Base-by-base conservation (phyloP, 2,797 vertebrate genomes). In the Oreochromis mossambicus region DNA sequence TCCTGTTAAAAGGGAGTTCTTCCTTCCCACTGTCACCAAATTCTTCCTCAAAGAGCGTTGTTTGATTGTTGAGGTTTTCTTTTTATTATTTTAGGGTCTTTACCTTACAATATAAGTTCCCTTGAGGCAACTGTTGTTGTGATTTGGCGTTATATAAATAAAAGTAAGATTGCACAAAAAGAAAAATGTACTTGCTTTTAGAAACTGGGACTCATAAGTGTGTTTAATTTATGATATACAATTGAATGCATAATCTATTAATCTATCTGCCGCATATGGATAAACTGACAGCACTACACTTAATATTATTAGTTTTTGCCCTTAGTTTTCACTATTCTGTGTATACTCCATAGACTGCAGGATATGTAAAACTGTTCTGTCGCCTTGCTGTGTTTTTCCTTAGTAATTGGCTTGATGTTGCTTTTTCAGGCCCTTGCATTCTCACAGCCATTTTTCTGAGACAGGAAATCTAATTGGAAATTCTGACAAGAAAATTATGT, bases 381-480 rank as follows among this genome's bases (percentile, higher is more conserved):
- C 34, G 19, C 50, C 15, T 29, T n/a, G n/a, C 76, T 86, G 54
- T 83, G 48, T 56, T 83, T 56, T 63, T 75, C 63, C 17, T 55
- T 61, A 73, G 75, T 85, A 85, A 83, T 75, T 24, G 63, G 17
- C 75, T 80, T 32, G 52, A 13, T 68, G 1, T 17, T 34, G 13
- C 87, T 90, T 88, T 85, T 90, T 89, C 46, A 36, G 77, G 75
- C 36, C 41, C 29, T 50, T 36, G 56, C 84, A 70, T 83, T 88
- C 68, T 17, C 38, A 26, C 63, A 82, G 51, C 29, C 19, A 46
- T 83, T 86, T 92, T 66, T 80, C 46, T 77, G 51, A 11, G 73
- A 84, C 21, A 85, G 83, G 85, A 92, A 92, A 84, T 83, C 80
- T 34, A 36, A 63, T 73, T 75, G 70, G 85, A 89, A 91, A 91